These are phyloP conservation scores for Notoglanidium macrostoma DNA, from an alignment of 2,797 vertebrate species.

Conservation along the genomic window DNA sequence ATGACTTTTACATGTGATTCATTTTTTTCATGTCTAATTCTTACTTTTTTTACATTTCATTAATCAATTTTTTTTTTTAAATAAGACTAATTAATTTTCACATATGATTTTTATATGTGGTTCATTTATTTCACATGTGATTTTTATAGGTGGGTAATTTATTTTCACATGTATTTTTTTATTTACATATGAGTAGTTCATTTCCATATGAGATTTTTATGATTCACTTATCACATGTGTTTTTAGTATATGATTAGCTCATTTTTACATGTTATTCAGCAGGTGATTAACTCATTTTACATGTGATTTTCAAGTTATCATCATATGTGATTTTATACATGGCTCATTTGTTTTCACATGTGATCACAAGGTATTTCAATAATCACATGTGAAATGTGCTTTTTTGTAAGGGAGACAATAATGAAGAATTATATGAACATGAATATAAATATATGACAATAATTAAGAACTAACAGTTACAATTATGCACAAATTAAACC, in stretches of 20 bases:
- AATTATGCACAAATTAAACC: neutral
- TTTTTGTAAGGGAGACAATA: neutral
- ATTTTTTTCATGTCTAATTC: neutral
- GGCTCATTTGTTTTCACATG: neutral
- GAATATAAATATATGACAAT: neutral
- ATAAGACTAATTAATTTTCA: too few relatives aligned
- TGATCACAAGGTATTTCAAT: neutral
- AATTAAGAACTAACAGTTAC: neutral
- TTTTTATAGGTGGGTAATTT: too few relatives aligned
- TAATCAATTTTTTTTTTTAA: too few relatives aligned
- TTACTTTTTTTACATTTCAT: too few relatives aligned
- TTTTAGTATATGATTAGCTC: too few relatives aligned
- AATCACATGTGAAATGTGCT: conserved; percentile 2
- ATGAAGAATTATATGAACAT: neutral
- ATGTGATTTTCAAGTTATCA: neutral
- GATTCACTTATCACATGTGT: too few relatives aligned
- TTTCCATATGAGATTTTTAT: too few relatives aligned
- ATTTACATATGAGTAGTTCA: neutral
- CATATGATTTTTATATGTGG: too few relatives aligned
- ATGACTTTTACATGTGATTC: neutral
- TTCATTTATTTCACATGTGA: too few relatives aligned
- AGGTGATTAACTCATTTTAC: too few relatives aligned
- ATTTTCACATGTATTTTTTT: neutral
- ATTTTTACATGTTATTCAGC: too few relatives aligned
- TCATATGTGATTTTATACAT: neutral